Conservation (phyloP, 1,140 invertebrate genomes). For the Harpegnathos saltator region DNA sequence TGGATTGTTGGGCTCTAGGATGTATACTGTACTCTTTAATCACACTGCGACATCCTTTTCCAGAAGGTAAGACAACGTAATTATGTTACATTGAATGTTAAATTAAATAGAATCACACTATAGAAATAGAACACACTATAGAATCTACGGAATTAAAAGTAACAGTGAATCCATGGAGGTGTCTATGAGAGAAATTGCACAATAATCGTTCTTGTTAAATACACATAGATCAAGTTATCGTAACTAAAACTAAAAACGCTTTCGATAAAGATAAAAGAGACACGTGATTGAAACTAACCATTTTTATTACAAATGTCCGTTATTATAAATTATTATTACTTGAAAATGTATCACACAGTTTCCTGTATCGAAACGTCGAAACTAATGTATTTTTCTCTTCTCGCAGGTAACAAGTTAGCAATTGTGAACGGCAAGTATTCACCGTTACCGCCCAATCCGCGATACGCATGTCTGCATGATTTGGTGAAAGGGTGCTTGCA, state of each 20-base stretch:
- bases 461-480: constrained; percentile 94
- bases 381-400: neutral
- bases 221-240: too few species aligned
- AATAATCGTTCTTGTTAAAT: neutral
- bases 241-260: too few species aligned
- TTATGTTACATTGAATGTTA: neutral
- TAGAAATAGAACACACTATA: too few species aligned
- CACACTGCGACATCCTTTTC: constrained; percentile 98
- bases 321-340: too few species aligned
- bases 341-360: neutral
- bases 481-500: constrained; percentile 96
- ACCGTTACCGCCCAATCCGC: constrained; percentile 92
- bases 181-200: neutral
- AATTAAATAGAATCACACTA: too few species aligned
- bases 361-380: neutral
- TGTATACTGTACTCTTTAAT: constrained; percentile 97
- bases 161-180: constrained; percentile 5
- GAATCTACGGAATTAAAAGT: neutral
- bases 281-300: neutral
- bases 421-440: constrained; percentile 98
- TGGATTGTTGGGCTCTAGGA: constrained; percentile 98
- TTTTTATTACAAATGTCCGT: neutral
- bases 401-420: constrained; percentile 92
- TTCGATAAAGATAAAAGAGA: neutral
- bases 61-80: constrained; percentile 89